Evolutionary conservation across 2,797 vertebrate species (phyloP).

Genomic region (Scolopax bukidnonensis): DNA sequence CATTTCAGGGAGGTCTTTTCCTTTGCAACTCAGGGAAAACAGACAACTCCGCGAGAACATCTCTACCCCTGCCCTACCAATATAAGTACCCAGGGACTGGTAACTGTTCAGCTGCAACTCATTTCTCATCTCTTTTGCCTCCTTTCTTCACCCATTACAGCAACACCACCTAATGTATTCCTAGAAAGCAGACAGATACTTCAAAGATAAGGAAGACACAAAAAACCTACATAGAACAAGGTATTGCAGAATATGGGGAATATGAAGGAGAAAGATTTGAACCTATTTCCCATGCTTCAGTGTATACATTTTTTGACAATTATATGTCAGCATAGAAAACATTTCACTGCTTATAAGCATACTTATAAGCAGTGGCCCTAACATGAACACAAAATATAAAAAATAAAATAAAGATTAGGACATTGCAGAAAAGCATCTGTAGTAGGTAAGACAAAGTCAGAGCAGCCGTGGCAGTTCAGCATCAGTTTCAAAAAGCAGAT

Average conservation of each 20-base stretch:
- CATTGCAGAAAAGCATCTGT: not conserved
- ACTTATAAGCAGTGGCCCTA: not conserved
- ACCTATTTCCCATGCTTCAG: not conserved
- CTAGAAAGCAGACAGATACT: not conserved
- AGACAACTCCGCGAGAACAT: fast-evolving
- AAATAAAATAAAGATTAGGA: not conserved
- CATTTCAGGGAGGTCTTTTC: not conserved
- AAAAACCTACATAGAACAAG: not conserved
- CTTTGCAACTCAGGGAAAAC: not conserved
- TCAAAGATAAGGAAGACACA: not conserved
- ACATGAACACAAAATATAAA: not conserved
- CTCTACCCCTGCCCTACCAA: not conserved
- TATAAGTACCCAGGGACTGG: not conserved
- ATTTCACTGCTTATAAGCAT: not conserved
- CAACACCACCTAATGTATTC: not conserved
- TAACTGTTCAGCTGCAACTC: not conserved
- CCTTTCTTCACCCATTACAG: not conserved
- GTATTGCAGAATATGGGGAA: not conserved
- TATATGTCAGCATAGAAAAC: not conserved
- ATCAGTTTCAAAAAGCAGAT: not conserved
- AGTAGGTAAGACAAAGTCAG: slow-evolving; percentile 1
- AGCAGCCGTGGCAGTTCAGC: not conserved
- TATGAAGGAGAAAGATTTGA: not conserved
- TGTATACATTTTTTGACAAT: not conserved
- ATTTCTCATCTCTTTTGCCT: fast-evolving